Evolutionary conservation across 2,797 vertebrate genomes (phyloP), one percentile per base, ranked within the genome.

Genomic region (Pteropus rufus): DNA sequence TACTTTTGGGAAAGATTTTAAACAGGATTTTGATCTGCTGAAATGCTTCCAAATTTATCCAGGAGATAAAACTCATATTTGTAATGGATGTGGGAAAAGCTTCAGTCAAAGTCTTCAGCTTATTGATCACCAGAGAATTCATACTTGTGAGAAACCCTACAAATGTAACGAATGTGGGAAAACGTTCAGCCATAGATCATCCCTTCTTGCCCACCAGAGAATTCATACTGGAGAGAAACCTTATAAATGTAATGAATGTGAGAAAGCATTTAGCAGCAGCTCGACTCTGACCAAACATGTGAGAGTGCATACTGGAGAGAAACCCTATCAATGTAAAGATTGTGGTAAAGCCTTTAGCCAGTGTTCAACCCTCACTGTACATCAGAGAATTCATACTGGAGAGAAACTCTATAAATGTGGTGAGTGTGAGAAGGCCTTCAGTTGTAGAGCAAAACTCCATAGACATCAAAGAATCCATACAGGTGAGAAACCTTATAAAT

Each of bases 291-390:
- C 96, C 36, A 98, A 97, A n/a, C 97, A 98, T 77, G 85, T 96
- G 41, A 92, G 97, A 49, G 95, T 98, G 9, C 97, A 97, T n/a
- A 97, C 95, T 0, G 96, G 97, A 23, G 97, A 98, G 81, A 98
- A 97, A 72, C 96, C 97, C 0, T 97, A 98, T 46, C 72, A 44
- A 2, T 98, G 97, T 65, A 73, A 88, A 11, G 93, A 96, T 18
- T 97, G 97, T 73, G 97, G 97, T 8, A 98, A 97, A 88, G 97
- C 97, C 39, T 98, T 98, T 15, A 97, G 97, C 95, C 97, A 97
- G 70, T 97, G 94, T 31, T 97, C 97, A 9, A 96, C 96, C 41
- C 97, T 98, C 81, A 98, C 93, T 15, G 93, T 97, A n/a, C 97
- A 98, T 79, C 98, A 97, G 96, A 97, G 97, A 69, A 97, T 98